phyloP scores from a whole-genome alignment of 2,888 invertebrate genomes.

The Agrochola circellaris region DNA sequence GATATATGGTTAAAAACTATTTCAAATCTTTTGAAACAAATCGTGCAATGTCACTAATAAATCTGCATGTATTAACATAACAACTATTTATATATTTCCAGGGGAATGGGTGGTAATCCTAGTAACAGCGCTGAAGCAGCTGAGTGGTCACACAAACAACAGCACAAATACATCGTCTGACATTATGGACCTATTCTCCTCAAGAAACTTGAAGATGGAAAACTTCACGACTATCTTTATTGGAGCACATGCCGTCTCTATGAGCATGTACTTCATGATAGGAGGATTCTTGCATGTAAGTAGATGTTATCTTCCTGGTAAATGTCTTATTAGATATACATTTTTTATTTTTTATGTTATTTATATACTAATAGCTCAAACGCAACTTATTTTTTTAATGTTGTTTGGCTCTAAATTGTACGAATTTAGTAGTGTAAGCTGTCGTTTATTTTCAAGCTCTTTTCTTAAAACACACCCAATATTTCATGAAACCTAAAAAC shows the following conservation, averaged over 20 bases:
- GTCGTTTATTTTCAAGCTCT: not conserved
- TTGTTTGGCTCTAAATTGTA: not conserved
- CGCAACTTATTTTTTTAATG: not conserved
- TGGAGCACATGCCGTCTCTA: slow-evolving; percentile 89
- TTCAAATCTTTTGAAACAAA: not conserved
- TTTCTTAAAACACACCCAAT: not conserved
- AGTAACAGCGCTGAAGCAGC: slow-evolving; percentile 91
- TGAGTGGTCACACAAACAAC: slow-evolving; percentile 82
- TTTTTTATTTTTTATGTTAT: not conserved
- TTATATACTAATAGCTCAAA: not conserved
- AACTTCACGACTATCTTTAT: slow-evolving; percentile 88
- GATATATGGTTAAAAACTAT: not conserved
- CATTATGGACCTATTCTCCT: slow-evolving; percentile 83
- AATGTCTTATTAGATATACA: not conserved
- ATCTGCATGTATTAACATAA: not conserved
- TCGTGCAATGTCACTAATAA: not conserved
- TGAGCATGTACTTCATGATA: slow-evolving; percentile 91
- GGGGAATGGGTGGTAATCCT: slow-evolving; percentile 93
- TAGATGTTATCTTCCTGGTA: slow-evolving; percentile 48
- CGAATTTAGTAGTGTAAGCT: not conserved
- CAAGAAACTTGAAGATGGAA: slow-evolving; percentile 89
- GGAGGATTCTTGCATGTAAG: slow-evolving; percentile 93
- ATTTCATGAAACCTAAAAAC: not conserved
- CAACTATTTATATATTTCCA: slow-evolving; percentile 73
- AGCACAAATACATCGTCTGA: slow-evolving; percentile 80